Evolutionary conservation across 2,113 vertebrate species (phyloP).

Genomic region (Sebastes schlegelii): DNA sequence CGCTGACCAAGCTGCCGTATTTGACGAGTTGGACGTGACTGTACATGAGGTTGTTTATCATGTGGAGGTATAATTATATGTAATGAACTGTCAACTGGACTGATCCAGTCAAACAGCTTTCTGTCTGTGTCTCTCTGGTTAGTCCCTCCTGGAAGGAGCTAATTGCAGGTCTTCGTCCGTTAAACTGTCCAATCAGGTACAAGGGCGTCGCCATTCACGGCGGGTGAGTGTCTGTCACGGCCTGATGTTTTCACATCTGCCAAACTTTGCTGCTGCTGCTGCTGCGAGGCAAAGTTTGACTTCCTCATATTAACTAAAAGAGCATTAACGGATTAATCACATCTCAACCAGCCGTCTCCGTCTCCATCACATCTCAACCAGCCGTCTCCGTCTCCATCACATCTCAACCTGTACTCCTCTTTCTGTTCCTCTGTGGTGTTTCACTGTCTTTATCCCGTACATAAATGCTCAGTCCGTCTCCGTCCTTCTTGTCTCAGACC

Average conservation of each 20-base stretch:
- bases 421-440: background rate
- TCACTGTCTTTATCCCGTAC: background rate
- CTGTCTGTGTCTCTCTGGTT: constrained; percentile 70
- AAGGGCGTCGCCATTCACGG: constrained; percentile 76
- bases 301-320: constrained; percentile 17
- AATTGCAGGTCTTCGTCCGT: constrained; percentile 81
- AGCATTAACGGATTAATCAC: background rate
- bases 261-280: no score
- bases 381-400: no score
- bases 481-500: no score
- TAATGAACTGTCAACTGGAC: background rate
- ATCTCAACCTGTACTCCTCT: no score
- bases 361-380: background rate
- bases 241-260: constrained; percentile 58
- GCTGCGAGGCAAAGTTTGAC: constrained; percentile 8
- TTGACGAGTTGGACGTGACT: no score
- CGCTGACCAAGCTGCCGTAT: no score
- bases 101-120: constrained; percentile 43
- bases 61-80: background rate
- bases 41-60: background rate
- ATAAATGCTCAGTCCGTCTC: no score
- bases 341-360: background rate
- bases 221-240: constrained; percentile 80
- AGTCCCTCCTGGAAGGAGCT: constrained; percentile 81
- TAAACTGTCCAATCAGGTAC: constrained; percentile 85